Conservation (phyloP, 2,113 vertebrate genomes). For the Ochotona princeps region DNA sequence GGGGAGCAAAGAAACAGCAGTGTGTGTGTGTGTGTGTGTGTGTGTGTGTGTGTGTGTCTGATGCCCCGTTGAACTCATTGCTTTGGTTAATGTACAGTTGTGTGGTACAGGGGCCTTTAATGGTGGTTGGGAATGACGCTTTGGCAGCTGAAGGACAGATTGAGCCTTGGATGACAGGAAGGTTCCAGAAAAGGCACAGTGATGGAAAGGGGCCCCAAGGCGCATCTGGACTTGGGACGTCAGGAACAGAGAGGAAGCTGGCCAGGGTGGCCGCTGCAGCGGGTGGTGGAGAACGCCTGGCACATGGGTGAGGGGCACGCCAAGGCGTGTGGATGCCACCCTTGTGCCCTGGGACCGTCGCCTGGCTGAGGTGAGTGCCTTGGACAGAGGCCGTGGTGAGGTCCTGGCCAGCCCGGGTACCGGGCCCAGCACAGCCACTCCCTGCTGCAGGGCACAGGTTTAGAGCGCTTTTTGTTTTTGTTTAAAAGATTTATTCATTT, state of each 20-base stretch:
- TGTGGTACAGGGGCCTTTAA: neutral
- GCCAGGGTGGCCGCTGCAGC: no score
- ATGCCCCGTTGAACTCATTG: neutral
- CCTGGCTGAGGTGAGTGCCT: neutral
- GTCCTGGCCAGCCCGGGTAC: neutral
- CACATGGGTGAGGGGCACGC: neutral
- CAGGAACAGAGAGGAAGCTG: neutral
- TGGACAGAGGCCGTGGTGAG: neutral
- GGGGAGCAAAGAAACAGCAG: neutral
- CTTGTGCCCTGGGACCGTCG: neutral
- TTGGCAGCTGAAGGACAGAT: neutral
- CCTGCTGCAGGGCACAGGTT: rapidly evolving
- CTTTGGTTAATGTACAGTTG: neutral
- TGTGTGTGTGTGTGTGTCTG: neutral
- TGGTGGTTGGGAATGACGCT: neutral
- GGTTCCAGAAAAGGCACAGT: neutral
- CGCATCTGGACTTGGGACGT: no score
- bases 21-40: no score
- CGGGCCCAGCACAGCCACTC: rapidly evolving
- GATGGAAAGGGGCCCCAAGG: neutral
- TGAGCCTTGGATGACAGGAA: neutral
- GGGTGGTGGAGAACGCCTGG: no score
- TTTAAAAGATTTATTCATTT: no score
- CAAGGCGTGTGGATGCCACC: no score
- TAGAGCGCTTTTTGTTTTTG: no score